These are phyloP conservation scores for Xanthostigma xanthostigma DNA, from an alignment of 2,888 invertebrate genomes.

Conservation along the genomic window DNA sequence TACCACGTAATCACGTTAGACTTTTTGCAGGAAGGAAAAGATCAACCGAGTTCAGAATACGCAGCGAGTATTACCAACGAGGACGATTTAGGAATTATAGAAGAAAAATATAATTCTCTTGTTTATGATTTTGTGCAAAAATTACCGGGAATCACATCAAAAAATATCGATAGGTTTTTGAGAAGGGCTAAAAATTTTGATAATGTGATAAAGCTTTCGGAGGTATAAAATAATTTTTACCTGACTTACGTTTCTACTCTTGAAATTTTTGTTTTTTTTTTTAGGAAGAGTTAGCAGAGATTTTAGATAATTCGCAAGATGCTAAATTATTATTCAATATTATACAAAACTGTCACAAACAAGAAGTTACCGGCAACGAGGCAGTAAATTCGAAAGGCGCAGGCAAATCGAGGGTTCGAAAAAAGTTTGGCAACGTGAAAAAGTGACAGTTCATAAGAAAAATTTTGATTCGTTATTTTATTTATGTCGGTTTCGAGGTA, in stretches of 20 bases:
- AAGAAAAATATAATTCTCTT: constrained; percentile 39
- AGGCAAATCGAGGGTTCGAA: constrained; percentile 5
- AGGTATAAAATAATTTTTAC: constrained; percentile 28
- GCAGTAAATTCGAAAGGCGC: constrained; percentile 16
- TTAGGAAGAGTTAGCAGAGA: constrained; percentile 50
- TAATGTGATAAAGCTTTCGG: constrained; percentile 39
- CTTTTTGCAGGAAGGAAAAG: constrained; percentile 51
- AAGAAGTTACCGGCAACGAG: constrained; percentile 30
- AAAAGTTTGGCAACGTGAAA: too few relatives aligned
- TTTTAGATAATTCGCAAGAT: constrained; percentile 58
- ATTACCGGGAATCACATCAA: constrained; percentile 77
- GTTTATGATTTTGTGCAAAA: constrained; percentile 59
- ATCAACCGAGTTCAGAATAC: constrained; percentile 59
- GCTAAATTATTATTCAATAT: constrained; percentile 53
- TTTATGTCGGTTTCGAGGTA: too few relatives aligned
- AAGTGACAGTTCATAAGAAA: too few relatives aligned
- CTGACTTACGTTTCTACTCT: constrained; percentile 3
- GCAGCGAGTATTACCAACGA: constrained; percentile 60
- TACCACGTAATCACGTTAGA: constrained; percentile 2
- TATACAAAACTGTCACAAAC: constrained; percentile 48
- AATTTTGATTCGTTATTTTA: too few relatives aligned
- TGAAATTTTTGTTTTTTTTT: constrained; percentile 16
- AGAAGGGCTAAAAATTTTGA: constrained; percentile 56
- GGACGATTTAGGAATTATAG: constrained; percentile 34
- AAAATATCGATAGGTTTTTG: constrained; percentile 66